A percentile compares a stretch with the other conserved stretches of the same genome.
phyloP scores from a whole-genome alignment of 2,113 vertebrate genomes.

The Chaetorhynchus papuensis region DNA sequence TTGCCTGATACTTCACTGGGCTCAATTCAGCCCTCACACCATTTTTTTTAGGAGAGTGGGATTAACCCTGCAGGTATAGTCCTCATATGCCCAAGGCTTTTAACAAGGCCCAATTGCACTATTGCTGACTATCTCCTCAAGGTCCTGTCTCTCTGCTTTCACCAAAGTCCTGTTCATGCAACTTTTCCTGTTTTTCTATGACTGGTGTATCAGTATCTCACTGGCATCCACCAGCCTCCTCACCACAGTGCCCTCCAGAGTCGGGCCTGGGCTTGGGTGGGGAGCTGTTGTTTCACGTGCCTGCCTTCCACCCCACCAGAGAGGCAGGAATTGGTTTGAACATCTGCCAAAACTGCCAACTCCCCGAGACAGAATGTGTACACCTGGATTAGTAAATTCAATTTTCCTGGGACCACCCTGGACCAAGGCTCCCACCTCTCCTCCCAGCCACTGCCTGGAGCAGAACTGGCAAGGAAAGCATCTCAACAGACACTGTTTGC shows the following conservation, averaged over 20 bases:
- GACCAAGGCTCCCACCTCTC: not conserved
- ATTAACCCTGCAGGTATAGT: not conserved
- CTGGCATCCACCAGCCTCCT: not conserved
- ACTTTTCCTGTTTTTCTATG: not conserved
- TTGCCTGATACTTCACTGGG: not conserved
- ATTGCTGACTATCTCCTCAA: not conserved
- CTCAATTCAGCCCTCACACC: not conserved
- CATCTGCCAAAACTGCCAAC: not conserved
- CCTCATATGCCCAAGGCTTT: not conserved
- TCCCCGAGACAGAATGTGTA: not conserved
- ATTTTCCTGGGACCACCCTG: not conserved
- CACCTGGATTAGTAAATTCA: not conserved
- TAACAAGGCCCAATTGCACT: not conserved
- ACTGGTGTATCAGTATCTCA: not conserved
- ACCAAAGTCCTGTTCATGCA: not conserved
- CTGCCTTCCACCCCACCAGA: not conserved
- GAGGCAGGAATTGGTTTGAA: not conserved
- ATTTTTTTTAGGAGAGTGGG: not conserved
- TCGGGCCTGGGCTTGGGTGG: not conserved
- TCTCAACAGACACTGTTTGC: not conserved
- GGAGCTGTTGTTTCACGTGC: not conserved
- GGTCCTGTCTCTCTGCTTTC: not conserved
- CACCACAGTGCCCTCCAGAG: not conserved
- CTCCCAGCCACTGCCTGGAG: not conserved
- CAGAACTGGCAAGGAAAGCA: not conserved